A percentile compares a stretch with the other conserved stretches of the same genome.
Conservation (phyloP, 2,113 vertebrate species). For the Dipodomys ordii region DNA sequence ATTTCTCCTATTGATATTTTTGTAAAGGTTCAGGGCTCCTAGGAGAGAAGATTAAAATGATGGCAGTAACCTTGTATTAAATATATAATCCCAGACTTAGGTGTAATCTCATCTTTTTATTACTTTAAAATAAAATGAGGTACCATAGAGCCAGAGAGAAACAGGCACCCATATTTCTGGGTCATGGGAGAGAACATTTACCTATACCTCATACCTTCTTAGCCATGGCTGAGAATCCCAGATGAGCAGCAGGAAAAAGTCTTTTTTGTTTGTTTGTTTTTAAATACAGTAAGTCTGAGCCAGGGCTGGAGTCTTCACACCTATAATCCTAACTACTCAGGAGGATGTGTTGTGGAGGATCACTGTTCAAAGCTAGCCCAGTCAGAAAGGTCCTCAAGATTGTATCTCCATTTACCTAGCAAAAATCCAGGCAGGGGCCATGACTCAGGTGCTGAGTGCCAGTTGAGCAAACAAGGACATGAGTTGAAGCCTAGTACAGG, state of each 20-base stretch:
- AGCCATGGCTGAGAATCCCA: accelerated
- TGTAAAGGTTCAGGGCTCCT: not conserved
- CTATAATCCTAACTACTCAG: too few relatives aligned
- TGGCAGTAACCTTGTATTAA: not conserved
- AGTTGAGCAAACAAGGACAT: too few relatives aligned
- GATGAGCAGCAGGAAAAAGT: not conserved
- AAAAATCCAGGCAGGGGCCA: too few relatives aligned
- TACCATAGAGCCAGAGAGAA: accelerated
- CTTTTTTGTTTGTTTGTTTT: too few relatives aligned
- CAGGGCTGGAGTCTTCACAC: too few relatives aligned
- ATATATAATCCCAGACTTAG: not conserved
- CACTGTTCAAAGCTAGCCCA: too few relatives aligned
- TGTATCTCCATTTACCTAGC: too few relatives aligned
- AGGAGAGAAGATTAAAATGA: not conserved
- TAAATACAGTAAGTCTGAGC: too few relatives aligned
- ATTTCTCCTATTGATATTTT: conserved; percentile 32
- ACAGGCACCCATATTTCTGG: accelerated
- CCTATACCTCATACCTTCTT: not conserved
- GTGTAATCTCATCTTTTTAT: not conserved
- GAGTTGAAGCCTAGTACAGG: too few relatives aligned
- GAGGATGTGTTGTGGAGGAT: too few relatives aligned
- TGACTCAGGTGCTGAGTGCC: too few relatives aligned
- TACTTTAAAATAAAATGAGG: not conserved
- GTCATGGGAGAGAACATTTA: not conserved
- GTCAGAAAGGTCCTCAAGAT: too few relatives aligned